Evolutionary conservation across 2,113 vertebrate genomes (phyloP), one percentile per base, ranked within the genome.

Genomic region (Dasypus novemcinctus): DNA sequence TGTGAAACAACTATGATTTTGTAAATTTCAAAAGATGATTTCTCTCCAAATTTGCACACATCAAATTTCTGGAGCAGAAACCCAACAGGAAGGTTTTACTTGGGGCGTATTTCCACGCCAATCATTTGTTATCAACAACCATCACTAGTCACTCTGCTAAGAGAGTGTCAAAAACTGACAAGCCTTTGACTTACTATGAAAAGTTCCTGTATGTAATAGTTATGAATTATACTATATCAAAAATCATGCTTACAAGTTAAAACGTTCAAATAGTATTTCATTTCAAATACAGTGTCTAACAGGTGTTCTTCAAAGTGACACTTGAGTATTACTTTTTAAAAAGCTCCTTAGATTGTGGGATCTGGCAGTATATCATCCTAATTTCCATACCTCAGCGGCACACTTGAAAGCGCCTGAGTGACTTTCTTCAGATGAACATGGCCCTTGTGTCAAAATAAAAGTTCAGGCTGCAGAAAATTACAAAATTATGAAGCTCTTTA

Each of bases 391-490:
- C 91, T 96, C 79, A 52, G 82, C 41, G n/a, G 57, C 17, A 12
- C 15, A 12, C 43, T 86, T 36, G 66, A 66, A 87, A 74, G 63
- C 43, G n/a, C n/a, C 81, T 49, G 78, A 92, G 52, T 66, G 78
- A 85, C 23, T 92, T 46, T 61, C 43, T 95, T 88, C 36, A 36
- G n/a, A 80, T 52, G n/a, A 96, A 76, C 15, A 27, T 1, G 18
- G 82, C 41, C 52, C 81, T 74, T 86, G 68, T 94, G 43, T 93
- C 78, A 88, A 97, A 95, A 93, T 93, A 95, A 95, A 97, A 81
- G 83, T 87, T 93, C 72, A 94, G 46, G 17, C 38, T 79, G 10
- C 36, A 83, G 78, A 84, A 91, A 91, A 95, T 91, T 41, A 59
- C 52, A 86, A 54, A 88, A 83, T 69, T 85, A 90, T 87, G 57